Percentiles rank a stretch among this genome's conserved stretches.
Evolutionary conservation across 2,797 vertebrate genomes (phyloP).

Genomic region (Cuculus canorus): DNA sequence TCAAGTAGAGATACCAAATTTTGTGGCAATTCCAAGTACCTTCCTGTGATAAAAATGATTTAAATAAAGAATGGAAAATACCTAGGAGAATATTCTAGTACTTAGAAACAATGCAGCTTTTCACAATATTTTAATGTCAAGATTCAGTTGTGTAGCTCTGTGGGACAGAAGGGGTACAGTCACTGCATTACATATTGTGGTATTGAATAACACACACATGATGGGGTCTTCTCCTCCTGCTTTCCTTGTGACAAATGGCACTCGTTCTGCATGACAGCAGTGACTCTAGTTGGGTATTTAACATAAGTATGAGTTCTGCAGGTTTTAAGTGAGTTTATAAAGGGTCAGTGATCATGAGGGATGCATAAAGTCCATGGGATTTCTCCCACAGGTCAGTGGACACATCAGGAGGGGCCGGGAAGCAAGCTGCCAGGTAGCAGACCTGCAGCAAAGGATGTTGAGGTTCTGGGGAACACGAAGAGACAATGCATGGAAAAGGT

Average conservation of each 20-base stretch:
- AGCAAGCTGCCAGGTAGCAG: neutral
- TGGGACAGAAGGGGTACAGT: neutral
- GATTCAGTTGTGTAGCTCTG: neutral
- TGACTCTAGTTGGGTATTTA: neutral
- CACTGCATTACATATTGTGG: rapidly evolving
- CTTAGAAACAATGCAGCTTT: neutral
- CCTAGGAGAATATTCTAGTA: neutral
- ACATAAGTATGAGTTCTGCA: too few species aligned
- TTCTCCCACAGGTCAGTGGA: neutral
- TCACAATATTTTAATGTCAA: neutral
- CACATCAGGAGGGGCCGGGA: neutral
- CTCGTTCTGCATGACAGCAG: neutral
- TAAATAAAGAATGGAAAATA: neutral
- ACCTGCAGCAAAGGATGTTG: rapidly evolving
- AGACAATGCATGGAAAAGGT: rapidly evolving
- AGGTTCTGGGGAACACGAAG: neutral
- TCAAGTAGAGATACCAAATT: neutral
- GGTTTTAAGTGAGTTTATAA: neutral
- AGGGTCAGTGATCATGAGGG: too few species aligned
- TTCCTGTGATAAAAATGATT: neutral
- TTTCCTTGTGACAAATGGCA: neutral
- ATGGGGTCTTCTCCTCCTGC: neutral
- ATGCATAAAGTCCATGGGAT: rapidly evolving
- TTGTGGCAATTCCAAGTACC: neutral
- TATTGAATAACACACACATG: neutral